Conservation (phyloP, 2,113 vertebrate species). For the Poecilia latipinna region DNA sequence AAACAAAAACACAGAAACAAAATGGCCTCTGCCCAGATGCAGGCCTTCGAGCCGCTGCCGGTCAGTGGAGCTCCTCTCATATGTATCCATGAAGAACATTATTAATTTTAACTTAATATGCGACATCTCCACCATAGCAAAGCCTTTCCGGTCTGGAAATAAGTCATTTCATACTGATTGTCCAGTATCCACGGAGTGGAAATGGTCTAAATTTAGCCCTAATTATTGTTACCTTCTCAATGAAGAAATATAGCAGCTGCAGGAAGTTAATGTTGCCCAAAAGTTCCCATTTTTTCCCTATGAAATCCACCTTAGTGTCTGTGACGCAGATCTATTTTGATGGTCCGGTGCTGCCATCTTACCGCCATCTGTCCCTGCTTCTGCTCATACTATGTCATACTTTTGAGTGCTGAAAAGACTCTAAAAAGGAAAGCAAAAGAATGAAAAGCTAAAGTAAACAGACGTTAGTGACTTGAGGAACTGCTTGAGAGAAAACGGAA, state of each 20-base stretch:
- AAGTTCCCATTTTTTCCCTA: constrained; percentile 3
- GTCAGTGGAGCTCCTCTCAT: not conserved
- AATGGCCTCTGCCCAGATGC: constrained; percentile 42
- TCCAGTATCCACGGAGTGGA: not conserved
- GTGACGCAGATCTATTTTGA: constrained; percentile 3
- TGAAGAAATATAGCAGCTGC: constrained; percentile 4
- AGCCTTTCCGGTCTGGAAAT: not conserved
- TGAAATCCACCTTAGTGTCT: constrained; percentile 14
- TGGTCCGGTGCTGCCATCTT: constrained; percentile 15
- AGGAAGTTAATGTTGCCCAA: constrained; percentile 16
- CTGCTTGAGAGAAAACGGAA: no score
- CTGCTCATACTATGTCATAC: constrained; percentile 6
- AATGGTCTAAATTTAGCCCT: constrained; percentile 35
- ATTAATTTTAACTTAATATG: not conserved
- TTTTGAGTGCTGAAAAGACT: constrained; percentile 28
- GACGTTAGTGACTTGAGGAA: not conserved
- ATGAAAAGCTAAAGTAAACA: no score
- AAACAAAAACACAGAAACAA: constrained; percentile 63
- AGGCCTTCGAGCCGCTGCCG: not conserved
- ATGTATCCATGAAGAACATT: not conserved
- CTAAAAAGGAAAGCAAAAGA: not conserved
- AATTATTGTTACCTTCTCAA: constrained; percentile 9
- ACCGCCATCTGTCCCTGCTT: constrained; percentile 46
- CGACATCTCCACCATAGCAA: not conserved
- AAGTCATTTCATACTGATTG: not conserved